Evolutionary conservation across 2,888 invertebrate species (phyloP), one percentile per base, ranked within the genome.

Genomic region (Mythimna impura): DNA sequence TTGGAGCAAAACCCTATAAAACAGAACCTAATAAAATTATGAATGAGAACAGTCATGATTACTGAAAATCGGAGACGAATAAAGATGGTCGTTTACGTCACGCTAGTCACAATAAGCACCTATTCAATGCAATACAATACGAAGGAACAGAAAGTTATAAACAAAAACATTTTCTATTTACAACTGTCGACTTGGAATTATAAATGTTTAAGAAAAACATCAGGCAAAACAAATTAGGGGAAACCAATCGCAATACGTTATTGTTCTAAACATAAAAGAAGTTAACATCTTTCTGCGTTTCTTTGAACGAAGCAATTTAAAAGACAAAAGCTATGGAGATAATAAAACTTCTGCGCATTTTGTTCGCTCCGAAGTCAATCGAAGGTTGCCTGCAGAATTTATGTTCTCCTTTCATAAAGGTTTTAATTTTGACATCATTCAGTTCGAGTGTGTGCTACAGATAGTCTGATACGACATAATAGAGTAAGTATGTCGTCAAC

Each of bases 171-270:
- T 71, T 73, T 72, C 66, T 78, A 71, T 72, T 71, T 30, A 25
- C 25, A 71, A 36, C 36, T 20, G 57, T 61, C 25, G 55, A 68
- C 64, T 66, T 68, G 47, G 68, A 77, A 82, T 80, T 70, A 57
- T 52, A 57, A 67, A 75, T 72, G 71, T 74, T 75, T 62, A 54
- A 78, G 71, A 78, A 80, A 72, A 66, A 71, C 66, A 66, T 69
- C 64, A 77, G 73, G 77, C 77, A 76, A 67, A 78, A 77, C 78
- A 69, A 85, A 82, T 82, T 71, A 74, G 65, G 50, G 34, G 65
- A 72, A 58, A 73, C 67, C 36, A 78, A 73, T 79, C 72, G 65
- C 66, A 64, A 47, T 66, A 68, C 17, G 62, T 66, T 71, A 66
- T 81, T 83, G 76, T 81, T 73, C 47, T 54, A 73, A 40, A 74